Evolutionary conservation across 1,140 invertebrate species (phyloP).

Genomic region (Globodera rostochiensis): DNA sequence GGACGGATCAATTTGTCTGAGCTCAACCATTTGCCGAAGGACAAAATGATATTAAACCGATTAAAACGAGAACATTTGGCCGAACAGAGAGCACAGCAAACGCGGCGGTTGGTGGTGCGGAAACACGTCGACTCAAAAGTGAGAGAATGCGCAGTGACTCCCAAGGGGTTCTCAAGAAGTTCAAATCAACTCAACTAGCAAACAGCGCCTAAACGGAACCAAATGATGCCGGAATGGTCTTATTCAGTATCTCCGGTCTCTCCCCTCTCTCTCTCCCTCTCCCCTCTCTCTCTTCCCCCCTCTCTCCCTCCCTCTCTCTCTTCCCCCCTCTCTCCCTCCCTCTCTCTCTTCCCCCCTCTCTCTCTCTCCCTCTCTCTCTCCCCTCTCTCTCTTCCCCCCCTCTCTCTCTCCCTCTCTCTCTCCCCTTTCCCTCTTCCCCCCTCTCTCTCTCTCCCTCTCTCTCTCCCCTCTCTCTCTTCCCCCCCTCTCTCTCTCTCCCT

Average conservation of each 20-base stretch:
- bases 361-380: not conserved
- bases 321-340: too few relatives aligned
- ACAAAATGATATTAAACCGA: slow-evolving; percentile 44
- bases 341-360: not conserved
- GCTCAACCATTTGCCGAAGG: slow-evolving; percentile 54
- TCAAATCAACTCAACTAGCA: too few relatives aligned
- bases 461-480: not conserved
- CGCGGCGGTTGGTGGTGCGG: slow-evolving; percentile 41
- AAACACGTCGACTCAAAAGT: slow-evolving; percentile 62
- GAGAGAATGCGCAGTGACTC: slow-evolving; percentile 14
- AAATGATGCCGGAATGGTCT: too few relatives aligned
- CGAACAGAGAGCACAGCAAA: slow-evolving; percentile 29
- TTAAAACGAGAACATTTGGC: slow-evolving; percentile 49
- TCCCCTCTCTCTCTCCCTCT: not conserved
- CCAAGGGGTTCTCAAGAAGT: not conserved
- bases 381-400: not conserved
- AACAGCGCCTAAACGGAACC: too few relatives aligned
- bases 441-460: too few relatives aligned
- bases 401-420: not conserved
- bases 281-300: not conserved
- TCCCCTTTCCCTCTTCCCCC: too few relatives aligned
- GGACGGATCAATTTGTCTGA: slow-evolving; percentile 62
- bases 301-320: not conserved
- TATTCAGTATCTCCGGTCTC: not conserved
- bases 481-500: too few relatives aligned